These are phyloP conservation scores for Brotula barbata DNA, from an alignment of 2,797 vertebrate species.

Conservation along the genomic window DNA sequence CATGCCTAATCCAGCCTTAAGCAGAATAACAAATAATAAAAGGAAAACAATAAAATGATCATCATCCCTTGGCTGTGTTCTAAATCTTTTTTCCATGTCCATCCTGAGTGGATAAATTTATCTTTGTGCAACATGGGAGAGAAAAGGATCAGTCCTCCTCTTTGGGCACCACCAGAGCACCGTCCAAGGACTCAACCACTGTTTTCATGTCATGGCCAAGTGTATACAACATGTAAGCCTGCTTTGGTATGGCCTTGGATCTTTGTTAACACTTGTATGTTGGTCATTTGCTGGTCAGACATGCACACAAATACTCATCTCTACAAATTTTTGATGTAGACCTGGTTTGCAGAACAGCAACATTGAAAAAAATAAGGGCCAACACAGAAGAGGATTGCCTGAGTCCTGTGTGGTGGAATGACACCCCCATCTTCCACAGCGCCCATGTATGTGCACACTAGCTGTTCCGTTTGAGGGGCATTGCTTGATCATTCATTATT, in stretches of 20 bases:
- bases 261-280: slow-evolving; percentile 79
- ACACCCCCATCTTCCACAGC: slow-evolving; percentile 22
- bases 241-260: slow-evolving; percentile 52
- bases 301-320: slow-evolving; percentile 75
- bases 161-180: slow-evolving; percentile 36
- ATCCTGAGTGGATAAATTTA: slow-evolving; percentile 79
- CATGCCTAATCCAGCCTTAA: slow-evolving; percentile 80
- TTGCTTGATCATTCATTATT: slow-evolving; percentile 87
- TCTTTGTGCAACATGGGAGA: slow-evolving; percentile 76
- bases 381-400: slow-evolving; percentile 57
- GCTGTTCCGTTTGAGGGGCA: slow-evolving; percentile 74
- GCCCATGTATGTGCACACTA: slow-evolving; percentile 50
- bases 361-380: slow-evolving; percentile 58
- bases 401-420: slow-evolving; percentile 47
- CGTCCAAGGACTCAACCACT: slow-evolving; percentile 71
- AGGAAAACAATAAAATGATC: slow-evolving; percentile 58
- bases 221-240: slow-evolving; percentile 81
- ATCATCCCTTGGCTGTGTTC: slow-evolving; percentile 64
- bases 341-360: slow-evolving; percentile 64
- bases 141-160: slow-evolving; percentile 76
- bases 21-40: slow-evolving; percentile 73
- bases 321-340: slow-evolving; percentile 72
- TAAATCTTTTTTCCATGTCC: slow-evolving; percentile 81
- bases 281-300: slow-evolving; percentile 63
- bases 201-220: slow-evolving; percentile 70